Conservation (phyloP, 1,140 invertebrate species). For the Macrobrachium nipponense region DNA sequence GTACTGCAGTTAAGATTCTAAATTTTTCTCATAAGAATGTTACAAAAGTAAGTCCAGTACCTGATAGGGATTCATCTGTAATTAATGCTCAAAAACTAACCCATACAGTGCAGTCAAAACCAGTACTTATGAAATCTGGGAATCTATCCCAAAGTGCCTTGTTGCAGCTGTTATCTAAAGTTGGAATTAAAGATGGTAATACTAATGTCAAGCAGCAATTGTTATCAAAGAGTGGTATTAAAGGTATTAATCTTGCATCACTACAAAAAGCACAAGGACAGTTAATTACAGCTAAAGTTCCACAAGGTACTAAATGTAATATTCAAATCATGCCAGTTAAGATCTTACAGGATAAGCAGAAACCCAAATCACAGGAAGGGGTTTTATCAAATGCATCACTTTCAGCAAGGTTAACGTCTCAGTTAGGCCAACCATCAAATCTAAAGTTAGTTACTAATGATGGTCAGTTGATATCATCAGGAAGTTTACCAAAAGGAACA, state of each 20-base stretch:
- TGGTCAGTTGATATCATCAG: slow-evolving; percentile 47
- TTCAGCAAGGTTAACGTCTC: neutral
- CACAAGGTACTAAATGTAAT: slow-evolving; percentile 1
- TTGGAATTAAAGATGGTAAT: slow-evolving; percentile 6
- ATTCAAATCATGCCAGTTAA: neutral
- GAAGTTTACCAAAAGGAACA: slow-evolving; percentile 21
- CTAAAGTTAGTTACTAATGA: slow-evolving; percentile 34
- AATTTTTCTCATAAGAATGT: slow-evolving; percentile 25
- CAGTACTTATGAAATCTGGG: slow-evolving; percentile 7
- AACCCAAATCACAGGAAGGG: neutral
- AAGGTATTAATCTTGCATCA: neutral
- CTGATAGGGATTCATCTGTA: neutral
- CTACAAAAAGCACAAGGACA: slow-evolving; percentile 18
- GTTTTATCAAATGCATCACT: neutral
- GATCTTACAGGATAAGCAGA: no score
- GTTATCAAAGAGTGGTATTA: slow-evolving; percentile 3
- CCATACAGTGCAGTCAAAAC: slow-evolving; percentile 1
- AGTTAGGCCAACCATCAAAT: neutral
- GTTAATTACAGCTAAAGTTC: slow-evolving; percentile 20
- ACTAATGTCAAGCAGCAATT: neutral
- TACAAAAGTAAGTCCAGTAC: neutral
- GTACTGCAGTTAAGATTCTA: slow-evolving; percentile 11
- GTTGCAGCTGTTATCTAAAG: slow-evolving; percentile 23
- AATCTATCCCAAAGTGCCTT: slow-evolving; percentile 32
- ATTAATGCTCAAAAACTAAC: neutral